Conservation (phyloP, 1,140 invertebrate genomes). For the Augochlora pura region DNA sequence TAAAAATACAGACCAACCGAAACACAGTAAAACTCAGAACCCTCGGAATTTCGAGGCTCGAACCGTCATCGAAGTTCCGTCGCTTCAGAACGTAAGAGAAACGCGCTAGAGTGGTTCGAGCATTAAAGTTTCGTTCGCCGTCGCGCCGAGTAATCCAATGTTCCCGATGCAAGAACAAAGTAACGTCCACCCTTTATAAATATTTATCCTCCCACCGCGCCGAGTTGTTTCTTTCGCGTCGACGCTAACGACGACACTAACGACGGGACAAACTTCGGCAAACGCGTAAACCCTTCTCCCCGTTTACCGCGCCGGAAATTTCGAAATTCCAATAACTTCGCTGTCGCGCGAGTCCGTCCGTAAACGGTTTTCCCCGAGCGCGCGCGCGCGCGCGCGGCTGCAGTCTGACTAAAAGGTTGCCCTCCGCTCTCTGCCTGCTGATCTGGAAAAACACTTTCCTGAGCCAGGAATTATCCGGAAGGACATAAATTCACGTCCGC, state of each 20-base stretch:
- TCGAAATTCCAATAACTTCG: background rate
- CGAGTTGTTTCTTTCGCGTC: background rate
- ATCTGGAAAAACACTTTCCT: background rate
- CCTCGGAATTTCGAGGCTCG: background rate
- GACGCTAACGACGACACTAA: background rate
- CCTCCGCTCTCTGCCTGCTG: constrained; percentile 10
- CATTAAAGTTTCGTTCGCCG: constrained; percentile 26
- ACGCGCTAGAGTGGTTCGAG: background rate
- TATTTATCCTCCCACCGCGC: background rate
- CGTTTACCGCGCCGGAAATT: background rate
- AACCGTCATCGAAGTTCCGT: constrained; percentile 2
- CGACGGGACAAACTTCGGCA: background rate
- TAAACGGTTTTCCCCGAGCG: background rate
- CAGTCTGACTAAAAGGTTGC: background rate
- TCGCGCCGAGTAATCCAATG: background rate
- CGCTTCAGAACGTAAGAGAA: background rate
- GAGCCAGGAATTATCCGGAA: no score
- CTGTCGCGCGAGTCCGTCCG: background rate
- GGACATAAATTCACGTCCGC: no score
- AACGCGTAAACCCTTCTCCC: background rate
- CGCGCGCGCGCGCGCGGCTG: no score
- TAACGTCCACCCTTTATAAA: background rate
- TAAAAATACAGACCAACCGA: no score
- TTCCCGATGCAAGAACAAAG: background rate
- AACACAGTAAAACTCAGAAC: no score